Conservation (phyloP, 2,113 vertebrate genomes). For the Pseudopipra pipra region DNA sequence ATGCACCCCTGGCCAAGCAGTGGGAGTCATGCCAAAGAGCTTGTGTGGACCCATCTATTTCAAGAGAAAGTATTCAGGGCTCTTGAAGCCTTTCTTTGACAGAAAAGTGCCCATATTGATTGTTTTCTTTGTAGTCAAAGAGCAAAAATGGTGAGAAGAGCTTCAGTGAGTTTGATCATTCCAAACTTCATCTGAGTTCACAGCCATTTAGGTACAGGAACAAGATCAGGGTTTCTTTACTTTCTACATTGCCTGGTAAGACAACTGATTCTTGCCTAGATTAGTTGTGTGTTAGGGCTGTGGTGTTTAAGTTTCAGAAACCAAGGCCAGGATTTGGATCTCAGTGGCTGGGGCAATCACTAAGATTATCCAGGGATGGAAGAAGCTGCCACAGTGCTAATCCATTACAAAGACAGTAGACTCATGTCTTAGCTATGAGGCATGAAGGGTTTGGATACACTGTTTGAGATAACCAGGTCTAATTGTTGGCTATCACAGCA, state of each 20-base stretch:
- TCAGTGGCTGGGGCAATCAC: background rate
- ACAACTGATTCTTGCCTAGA: background rate
- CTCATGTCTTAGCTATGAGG: background rate
- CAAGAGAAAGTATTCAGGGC: background rate
- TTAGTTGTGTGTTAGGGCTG: background rate
- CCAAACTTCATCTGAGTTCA: background rate
- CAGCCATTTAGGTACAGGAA: background rate
- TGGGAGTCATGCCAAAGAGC: background rate
- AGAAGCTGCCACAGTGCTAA: background rate
- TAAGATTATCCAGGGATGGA: background rate
- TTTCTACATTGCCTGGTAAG: background rate
- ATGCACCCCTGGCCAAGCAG: background rate
- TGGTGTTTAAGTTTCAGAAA: background rate
- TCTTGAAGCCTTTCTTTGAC: background rate
- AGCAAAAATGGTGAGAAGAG: background rate
- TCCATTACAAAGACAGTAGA: background rate
- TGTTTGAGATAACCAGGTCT: background rate
- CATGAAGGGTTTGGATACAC: background rate
- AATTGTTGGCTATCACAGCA: background rate
- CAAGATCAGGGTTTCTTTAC: background rate
- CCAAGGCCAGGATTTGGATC: background rate
- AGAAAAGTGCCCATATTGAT: background rate
- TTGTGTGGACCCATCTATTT: background rate
- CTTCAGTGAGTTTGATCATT: background rate
- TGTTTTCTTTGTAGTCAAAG: background rate